A percentile compares a stretch with the other conserved stretches of the same genome.
These are phyloP conservation scores for Quiscalus mexicanus DNA, from an alignment of 2,113 vertebrate species.

Conservation along the genomic window DNA sequence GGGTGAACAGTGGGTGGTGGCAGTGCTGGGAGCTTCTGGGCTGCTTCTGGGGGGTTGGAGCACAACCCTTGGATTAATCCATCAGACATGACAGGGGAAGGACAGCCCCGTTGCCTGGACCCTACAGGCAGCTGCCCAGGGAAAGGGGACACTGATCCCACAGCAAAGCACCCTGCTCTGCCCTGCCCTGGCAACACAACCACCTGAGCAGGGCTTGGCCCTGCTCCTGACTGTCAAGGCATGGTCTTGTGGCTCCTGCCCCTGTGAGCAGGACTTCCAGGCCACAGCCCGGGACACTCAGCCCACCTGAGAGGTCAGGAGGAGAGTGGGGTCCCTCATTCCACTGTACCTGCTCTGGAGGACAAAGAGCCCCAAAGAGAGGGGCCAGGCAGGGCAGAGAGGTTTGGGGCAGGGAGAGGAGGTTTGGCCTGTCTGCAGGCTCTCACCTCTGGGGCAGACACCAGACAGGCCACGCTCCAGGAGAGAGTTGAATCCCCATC, in stretches of 20 bases:
- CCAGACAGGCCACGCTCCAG: accelerated
- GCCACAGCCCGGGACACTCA: not conserved
- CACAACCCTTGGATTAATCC: not conserved
- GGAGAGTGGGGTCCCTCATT: accelerated
- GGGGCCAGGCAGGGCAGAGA: not conserved
- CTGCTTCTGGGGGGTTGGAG: not conserved
- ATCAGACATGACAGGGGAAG: not conserved
- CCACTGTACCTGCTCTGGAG: not conserved
- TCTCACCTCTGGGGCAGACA: not conserved
- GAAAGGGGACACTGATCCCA: not conserved
- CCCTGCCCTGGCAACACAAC: not conserved
- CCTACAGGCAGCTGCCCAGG: not conserved
- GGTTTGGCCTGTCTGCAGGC: not conserved
- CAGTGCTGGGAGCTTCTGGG: slow-evolving; percentile 13
- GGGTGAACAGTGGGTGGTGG: not conserved
- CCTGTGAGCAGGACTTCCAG: not conserved
- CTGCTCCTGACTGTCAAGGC: not conserved
- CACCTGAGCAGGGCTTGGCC: accelerated
- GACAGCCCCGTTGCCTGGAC: not conserved
- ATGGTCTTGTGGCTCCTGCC: not conserved
- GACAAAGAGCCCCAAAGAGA: not conserved
- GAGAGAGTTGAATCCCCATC: not conserved
- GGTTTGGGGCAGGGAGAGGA: not conserved
- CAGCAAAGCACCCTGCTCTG: not conserved
- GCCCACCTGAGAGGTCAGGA: not conserved